Base-by-base conservation (phyloP, 1,140 invertebrate genomes). In the Marisa cornuarietis region DNA sequence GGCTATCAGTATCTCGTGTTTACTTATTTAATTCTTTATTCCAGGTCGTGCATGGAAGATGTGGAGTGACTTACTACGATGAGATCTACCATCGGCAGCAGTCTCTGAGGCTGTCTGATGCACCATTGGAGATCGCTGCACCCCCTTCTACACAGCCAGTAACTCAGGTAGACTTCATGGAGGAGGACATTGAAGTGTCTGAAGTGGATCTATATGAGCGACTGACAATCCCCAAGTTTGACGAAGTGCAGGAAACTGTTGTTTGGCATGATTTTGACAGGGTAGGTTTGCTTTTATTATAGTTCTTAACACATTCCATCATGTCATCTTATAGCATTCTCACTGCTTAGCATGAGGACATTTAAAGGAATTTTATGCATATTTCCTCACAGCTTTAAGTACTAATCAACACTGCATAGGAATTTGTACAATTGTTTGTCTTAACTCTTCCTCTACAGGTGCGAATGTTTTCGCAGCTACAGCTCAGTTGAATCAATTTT, bases 251-350 rank as follows among this genome's bases (percentile, higher is more conserved):
- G 54, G 93, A 93, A 52, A 95, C 95, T 49, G 92, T 95, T 66
- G 96, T 97, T 87, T 94, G 97, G 86, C 96, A 98, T 87, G 96
- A 98, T 91, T 98, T 98, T 88, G 94, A 94, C 83, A 93, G 93
- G 82, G 94, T 94, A 90, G 89, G 92, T 91, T 49, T 42, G 61
- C 42, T 18, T 5, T 68, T 62, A 49, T 72, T 58, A 42, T 42
- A 42, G 0, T 42, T 42, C 31, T 42, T 42, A 42, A 42, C 6
- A 42, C 6, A 6, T 42, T 42, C 31, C 31, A 42, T 42, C 31
- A 42, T 42, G 31, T 42, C 31, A 42, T 42, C 31, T 4, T 42
- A 42, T 42, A 42, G 31, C 31, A 42, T 42, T 42, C 31, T 42
- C 31, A 42, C 31, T 42, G 31, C 31, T 42, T 42, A 42, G 31